Evolutionary conservation across 2,888 invertebrate species (phyloP), one percentile per base, ranked within the genome.

Genomic region (Leptinotarsa rubiginosa): DNA sequence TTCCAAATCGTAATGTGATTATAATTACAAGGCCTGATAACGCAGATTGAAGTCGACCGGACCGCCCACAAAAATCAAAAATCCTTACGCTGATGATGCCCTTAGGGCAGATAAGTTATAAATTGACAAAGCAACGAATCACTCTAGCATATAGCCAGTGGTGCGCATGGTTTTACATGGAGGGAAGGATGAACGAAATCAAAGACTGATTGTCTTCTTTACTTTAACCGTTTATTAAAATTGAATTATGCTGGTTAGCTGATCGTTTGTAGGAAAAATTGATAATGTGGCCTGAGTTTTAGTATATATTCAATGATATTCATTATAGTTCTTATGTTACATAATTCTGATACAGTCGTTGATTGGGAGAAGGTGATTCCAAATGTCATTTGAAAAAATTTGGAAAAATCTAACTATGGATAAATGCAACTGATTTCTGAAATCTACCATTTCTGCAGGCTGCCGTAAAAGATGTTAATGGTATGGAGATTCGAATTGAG

Each of bases 41-140:
- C 84, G 84, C 83, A 77, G 84, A 85, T 84, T 85, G 84, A 83
- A 84, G 83, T 79, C 82, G 82, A 78, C 82, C 83, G 83, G 81
- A 83, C 85, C 86, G 87, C 87, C 87, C 84, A 87, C 87, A 85
- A 87, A 86, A 86, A 87, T 87, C 86, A 86, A 87, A 87, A 87
- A 86, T 86, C 83, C 81, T 82, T 75, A 81, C 85, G 81, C 82
- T 87, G 86, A 86, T 87, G 86, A 87, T 85, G 86, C 85, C 86
- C 83, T 64, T 70, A 77, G 81, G 87, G 83, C 82, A 81, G 82
- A 79, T 82, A 82, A 83, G 83, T 84, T 85, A 86, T 84, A 86
- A 86, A 87, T 87, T 86, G 86, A 87, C 86, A 86, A 82, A 82
- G 80, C 78, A 78, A 79, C 80, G 79, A 77, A 81, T 69, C 65